Conservation (phyloP, 2,113 vertebrate genomes). For the Numida meleagris region DNA sequence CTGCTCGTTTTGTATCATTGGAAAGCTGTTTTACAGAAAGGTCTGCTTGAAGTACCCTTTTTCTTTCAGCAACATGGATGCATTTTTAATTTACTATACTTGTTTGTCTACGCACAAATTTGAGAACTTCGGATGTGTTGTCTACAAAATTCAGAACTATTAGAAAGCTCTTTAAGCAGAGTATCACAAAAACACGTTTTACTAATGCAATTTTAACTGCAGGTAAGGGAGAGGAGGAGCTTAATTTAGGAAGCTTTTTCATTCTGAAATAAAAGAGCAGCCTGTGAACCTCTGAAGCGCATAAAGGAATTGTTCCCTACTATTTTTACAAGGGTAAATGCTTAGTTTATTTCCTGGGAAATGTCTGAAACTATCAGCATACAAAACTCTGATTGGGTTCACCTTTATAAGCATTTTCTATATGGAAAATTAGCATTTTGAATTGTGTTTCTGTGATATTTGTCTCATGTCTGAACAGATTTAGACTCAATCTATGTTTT, state of each 20-base stretch:
- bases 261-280: conserved; percentile 1
- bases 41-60: not conserved
- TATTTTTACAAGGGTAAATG: not conserved
- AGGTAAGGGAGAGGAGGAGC: not conserved
- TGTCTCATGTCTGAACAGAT: not conserved
- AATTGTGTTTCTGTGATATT: not conserved
- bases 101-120: not conserved
- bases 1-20: not conserved
- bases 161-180: not conserved
- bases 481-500: not conserved
- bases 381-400: not conserved
- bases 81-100: accelerated
- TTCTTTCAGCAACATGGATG: not conserved
- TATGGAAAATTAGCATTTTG: not conserved
- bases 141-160: not conserved
- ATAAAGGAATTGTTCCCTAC: not conserved
- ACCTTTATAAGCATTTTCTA: not conserved
- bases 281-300: not conserved
- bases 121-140: not conserved
- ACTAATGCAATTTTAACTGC: not conserved
- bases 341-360: not conserved
- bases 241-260: not conserved
- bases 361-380: not conserved
- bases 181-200: not conserved
- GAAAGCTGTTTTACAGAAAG: not conserved